Percentiles rank a stretch among this genome's conserved stretches.
These are phyloP conservation scores for Paracentrotus lividus DNA, from an alignment of 53 echinoderm and acorn worm species.

Conservation along the genomic window DNA sequence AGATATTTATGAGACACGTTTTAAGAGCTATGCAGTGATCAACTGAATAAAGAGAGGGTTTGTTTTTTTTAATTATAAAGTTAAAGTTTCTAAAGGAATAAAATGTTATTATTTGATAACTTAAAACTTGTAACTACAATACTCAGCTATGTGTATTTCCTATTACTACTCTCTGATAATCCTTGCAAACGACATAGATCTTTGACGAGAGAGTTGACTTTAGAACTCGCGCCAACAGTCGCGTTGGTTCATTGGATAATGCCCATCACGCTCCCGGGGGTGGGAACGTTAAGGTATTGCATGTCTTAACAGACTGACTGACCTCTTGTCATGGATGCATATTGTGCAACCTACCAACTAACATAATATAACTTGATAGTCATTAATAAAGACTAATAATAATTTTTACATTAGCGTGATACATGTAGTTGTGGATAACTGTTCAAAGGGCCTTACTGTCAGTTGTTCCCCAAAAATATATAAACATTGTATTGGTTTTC, in stretches of 20 bases:
- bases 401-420: too few species aligned
- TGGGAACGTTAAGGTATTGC: slow-evolving; percentile 91
- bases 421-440: too few species aligned
- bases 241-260: slow-evolving; percentile 92
- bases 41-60: neutral
- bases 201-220: slow-evolving; percentile 85
- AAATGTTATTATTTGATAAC: neutral
- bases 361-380: neutral
- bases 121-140: neutral
- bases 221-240: slow-evolving; percentile 88
- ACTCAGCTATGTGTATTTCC: slow-evolving; percentile 42
- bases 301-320: slow-evolving; percentile 6
- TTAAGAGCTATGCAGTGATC: neutral
- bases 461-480: too few species aligned
- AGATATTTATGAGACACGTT: neutral
- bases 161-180: slow-evolving; percentile 11
- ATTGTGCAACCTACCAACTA: slow-evolving; percentile 35
- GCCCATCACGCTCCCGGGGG: slow-evolving; percentile 89
- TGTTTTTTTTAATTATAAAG: neutral
- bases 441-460: too few species aligned
- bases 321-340: neutral
- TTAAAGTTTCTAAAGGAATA: neutral
- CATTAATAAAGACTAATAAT: too few species aligned
- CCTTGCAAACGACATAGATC: slow-evolving; percentile 72
- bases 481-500: too few species aligned